Conservation (phyloP, 2,888 invertebrate species). For the Cryptus viduatorius region DNA sequence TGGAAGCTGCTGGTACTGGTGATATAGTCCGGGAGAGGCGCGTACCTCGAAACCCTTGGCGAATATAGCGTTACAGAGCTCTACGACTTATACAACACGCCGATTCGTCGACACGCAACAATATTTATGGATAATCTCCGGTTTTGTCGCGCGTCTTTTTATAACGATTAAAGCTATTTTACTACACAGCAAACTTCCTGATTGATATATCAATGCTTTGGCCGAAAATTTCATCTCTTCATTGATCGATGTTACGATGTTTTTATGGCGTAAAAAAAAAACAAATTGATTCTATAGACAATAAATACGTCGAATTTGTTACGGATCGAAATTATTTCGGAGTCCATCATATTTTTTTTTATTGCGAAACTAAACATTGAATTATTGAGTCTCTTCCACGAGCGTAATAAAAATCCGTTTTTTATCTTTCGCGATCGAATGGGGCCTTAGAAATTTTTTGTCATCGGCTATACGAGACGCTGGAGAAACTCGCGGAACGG, state of each 20-base stretch:
- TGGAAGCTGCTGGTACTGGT: constrained; percentile 39
- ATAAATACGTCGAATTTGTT: neutral
- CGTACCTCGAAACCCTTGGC: constrained; percentile 25
- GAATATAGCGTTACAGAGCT: constrained; percentile 26
- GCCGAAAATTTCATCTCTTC: neutral
- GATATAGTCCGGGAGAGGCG: constrained; percentile 15
- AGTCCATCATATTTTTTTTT: too few species aligned
- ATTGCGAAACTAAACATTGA: too few species aligned
- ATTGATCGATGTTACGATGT: neutral
- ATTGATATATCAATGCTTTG: neutral
- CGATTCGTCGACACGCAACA: neutral
- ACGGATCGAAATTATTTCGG: too few species aligned
- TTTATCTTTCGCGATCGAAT: neutral
- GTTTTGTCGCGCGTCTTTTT: neutral
- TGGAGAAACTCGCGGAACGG: constrained; percentile 1
- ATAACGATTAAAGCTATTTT: neutral
- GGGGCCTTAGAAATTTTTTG: neutral
- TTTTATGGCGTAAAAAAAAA: neutral
- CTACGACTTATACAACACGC: constrained; percentile 19
- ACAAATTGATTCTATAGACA: neutral
- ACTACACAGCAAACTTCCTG: neutral
- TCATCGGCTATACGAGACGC: neutral
- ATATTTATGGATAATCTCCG: constrained; percentile 13
- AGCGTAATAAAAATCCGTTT: too few species aligned
- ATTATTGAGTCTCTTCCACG: too few species aligned